Conservation (phyloP, 2,113 vertebrate genomes). For the Periophthalmus modestus region DNA sequence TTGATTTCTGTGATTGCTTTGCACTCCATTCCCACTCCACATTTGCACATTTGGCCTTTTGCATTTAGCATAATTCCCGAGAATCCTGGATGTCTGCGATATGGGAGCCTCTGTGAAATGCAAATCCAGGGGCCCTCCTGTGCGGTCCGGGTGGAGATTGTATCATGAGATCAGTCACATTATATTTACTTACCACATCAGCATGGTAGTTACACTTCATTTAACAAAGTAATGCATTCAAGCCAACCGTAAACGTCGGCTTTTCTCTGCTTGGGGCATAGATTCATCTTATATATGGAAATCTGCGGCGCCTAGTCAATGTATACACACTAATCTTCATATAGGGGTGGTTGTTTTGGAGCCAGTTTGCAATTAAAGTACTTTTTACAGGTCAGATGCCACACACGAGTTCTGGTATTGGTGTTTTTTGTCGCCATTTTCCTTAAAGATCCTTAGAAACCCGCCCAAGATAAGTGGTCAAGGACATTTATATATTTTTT, state of each 20-base stretch:
- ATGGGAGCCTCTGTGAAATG: conserved; percentile 28
- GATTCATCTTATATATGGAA: conserved; percentile 12
- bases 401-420: conserved; percentile 36
- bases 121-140: conserved; percentile 20
- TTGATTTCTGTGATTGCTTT: conserved; percentile 22
- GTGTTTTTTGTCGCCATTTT: too few relatives aligned
- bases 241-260: conserved; percentile 10
- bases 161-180: conserved; percentile 25
- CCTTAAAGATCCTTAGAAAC: too few relatives aligned
- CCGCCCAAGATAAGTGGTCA: not conserved
- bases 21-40: conserved; percentile 16
- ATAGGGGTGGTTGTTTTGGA: not conserved
- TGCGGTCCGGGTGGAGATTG: conserved; percentile 23
- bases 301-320: not conserved
- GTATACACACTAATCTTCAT: conserved; percentile 8
- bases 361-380: conserved; percentile 2
- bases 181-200: conserved; percentile 1
- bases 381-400: conserved; percentile 14
- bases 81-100: conserved; percentile 13
- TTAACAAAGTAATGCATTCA: conserved; percentile 24
- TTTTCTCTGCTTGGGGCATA: not conserved
- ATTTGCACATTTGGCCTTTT: conserved; percentile 27
- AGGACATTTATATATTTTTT: not conserved
- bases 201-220: conserved; percentile 33
- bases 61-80: conserved; percentile 26